Base-by-base conservation (phyloP, 2,888 invertebrate species). In the Sipha maydis region DNA sequence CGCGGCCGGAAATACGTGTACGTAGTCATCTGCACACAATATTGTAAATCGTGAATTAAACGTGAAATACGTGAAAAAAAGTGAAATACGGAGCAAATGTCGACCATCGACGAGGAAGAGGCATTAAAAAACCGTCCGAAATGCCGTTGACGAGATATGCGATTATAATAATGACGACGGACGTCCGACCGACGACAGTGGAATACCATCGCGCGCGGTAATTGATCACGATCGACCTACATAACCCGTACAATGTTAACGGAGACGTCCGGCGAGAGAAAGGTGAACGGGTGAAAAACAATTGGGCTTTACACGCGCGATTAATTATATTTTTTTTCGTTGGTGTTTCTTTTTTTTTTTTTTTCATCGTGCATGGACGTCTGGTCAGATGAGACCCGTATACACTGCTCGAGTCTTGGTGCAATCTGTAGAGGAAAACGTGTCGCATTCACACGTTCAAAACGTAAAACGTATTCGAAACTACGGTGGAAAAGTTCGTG, bases 151-250 rank as follows among this genome's bases (percentile, higher is more conserved):
- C 19, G 38, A 34, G 25, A 61, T 14, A 14, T 14, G 14, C 61
- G 4, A 25, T 61, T n/a, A 38, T 61, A 5, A 38, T 61, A 61
- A 7, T 25, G 21, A 61, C 56, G 56, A n/a, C 25, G 34, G 34
- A 38, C 38, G 61, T 61, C 38, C 17, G 61, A 8, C 19, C 38
- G 38, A 38, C 61, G 25, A 61, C 41, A 21, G 61, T 3, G 3
- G 61, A 4, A 61, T n/a, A n/a, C n/a, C n/a, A 1, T 48, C 61
- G 25, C 61, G 61, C 79, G 61, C 0, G n/a, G 17, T 67, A 82
- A 82, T 82, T 82, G 69, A 82, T 82, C 82, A 82, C 82, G 82
- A 82, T 48, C 34, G 82, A 82, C 82, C 82, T 41, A 82, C 41
- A 82, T 69, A 48, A 48, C 14, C 48, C 48, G 48, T 48, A 11